Percentiles rank a stretch among this genome's conserved stretches.
Evolutionary conservation across 2,113 vertebrate genomes (phyloP).

Genomic region (Gobiocypris rarus): DNA sequence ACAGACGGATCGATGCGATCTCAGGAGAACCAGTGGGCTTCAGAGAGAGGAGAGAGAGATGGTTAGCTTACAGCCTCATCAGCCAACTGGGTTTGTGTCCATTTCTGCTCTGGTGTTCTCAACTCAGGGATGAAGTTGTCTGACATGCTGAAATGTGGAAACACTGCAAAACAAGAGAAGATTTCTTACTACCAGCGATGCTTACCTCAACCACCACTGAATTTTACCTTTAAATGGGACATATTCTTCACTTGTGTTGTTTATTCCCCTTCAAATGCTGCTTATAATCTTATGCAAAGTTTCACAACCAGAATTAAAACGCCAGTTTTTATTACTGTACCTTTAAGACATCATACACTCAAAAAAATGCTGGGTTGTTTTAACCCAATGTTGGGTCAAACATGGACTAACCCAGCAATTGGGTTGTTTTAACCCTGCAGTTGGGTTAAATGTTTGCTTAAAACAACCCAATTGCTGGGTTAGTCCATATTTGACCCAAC

Average conservation of each 20-base stretch:
- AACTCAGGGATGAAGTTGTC: conserved; percentile 66
- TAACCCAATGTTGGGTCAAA: too few relatives aligned
- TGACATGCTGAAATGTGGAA: conserved; percentile 29
- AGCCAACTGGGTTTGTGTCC: conserved; percentile 81
- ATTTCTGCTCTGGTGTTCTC: conserved; percentile 69
- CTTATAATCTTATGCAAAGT: neutral
- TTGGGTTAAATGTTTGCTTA: too few relatives aligned
- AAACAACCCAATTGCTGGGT: too few relatives aligned
- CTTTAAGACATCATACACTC: neutral
- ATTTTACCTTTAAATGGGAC: neutral
- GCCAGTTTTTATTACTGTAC: neutral
- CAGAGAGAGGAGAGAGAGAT: conserved; percentile 71
- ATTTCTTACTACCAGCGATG: conserved; percentile 8
- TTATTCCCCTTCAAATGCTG: neutral
- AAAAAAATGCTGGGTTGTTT: too few relatives aligned
- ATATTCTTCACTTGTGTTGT: neutral
- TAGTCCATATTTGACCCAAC: too few relatives aligned
- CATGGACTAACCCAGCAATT: too few relatives aligned
- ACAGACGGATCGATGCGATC: conserved; percentile 80
- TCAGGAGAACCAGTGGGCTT: conserved; percentile 67
- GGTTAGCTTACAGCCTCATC: conserved; percentile 81
- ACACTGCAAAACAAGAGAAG: conserved; percentile 10
- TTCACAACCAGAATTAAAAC: neutral
- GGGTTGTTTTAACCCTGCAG: too few relatives aligned
- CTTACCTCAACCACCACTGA: neutral